Percentiles rank a stretch among this genome's conserved stretches.
Evolutionary conservation across 2,113 vertebrate genomes (phyloP).

Genomic region (Aviceda subcristata): DNA sequence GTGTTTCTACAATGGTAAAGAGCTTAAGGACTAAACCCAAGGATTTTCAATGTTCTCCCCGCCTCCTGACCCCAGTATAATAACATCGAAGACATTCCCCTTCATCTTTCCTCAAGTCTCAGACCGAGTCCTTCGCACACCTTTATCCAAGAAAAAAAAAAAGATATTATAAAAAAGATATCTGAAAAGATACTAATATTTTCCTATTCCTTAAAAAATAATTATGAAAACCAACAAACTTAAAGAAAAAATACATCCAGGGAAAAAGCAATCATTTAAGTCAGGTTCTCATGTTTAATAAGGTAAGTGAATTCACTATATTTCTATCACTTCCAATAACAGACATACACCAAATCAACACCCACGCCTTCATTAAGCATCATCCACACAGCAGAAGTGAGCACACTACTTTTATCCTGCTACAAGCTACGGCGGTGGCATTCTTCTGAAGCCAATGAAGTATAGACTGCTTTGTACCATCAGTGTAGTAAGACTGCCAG

Average conservation of each 20-base stretch:
- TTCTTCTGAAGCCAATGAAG: constrained; percentile 2
- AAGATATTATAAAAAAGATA: too few relatives aligned
- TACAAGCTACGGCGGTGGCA: neutral
- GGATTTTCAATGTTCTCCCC: neutral
- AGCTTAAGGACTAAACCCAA: neutral
- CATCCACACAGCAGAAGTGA: neutral
- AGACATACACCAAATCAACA: neutral
- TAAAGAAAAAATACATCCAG: neutral
- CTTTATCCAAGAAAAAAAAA: too few relatives aligned
- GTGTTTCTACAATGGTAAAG: neutral
- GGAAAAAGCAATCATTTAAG: neutral
- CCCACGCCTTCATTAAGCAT: neutral
- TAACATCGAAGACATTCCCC: fast-evolving
- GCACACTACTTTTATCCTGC: neutral
- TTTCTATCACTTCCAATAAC: neutral
- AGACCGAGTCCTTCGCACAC: neutral
- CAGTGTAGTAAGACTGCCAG: neutral
- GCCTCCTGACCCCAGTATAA: neutral
- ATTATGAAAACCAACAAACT: neutral
- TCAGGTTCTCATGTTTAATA: neutral
- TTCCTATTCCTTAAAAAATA: neutral
- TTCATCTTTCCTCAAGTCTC: neutral
- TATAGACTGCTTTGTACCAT: neutral
- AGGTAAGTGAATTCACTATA: neutral
- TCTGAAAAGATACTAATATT: neutral